Evolutionary conservation across 1,140 invertebrate genomes (phyloP).

Genomic region (Heliconius hewitsoni): DNA sequence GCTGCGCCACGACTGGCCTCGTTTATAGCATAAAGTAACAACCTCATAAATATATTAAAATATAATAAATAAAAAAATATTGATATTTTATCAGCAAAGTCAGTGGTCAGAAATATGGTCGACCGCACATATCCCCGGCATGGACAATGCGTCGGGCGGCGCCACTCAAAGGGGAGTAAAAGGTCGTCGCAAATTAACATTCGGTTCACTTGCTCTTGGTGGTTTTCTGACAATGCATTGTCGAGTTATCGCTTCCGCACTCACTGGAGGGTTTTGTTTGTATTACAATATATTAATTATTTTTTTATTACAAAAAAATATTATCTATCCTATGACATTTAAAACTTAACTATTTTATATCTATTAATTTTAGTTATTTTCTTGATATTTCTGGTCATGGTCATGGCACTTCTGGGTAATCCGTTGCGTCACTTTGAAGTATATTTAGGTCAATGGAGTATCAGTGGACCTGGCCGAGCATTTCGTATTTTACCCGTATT

Average conservation of each 20-base stretch:
- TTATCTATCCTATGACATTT: no score
- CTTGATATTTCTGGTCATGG: constrained; percentile 54
- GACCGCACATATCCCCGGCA: constrained; percentile 61
- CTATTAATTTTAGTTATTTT: constrained; percentile 58
- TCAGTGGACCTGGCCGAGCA: constrained; percentile 71
- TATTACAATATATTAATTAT: constrained; percentile 15
- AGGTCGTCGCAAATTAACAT: constrained; percentile 58
- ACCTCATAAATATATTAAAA: no score
- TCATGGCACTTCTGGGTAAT: constrained; percentile 57
- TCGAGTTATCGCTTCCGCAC: constrained; percentile 53
- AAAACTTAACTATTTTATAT: neutral
- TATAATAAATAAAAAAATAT: neutral
- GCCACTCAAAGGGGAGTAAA: constrained; percentile 31
- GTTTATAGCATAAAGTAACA: no score
- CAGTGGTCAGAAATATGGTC: constrained; percentile 69
- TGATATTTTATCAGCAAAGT: constrained; percentile 38
- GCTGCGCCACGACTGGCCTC: no score
- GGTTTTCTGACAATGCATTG: constrained; percentile 66
- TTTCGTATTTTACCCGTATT: constrained; percentile 69
- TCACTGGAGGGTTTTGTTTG: constrained; percentile 67
- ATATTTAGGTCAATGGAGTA: constrained; percentile 75
- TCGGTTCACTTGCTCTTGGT: constrained; percentile 55
- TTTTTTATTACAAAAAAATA: neutral
- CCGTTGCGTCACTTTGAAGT: constrained; percentile 73
- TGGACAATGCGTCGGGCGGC: constrained; percentile 58